Evolutionary conservation across 64 coral and sea anemone genomes (phyloP), one percentile per base, ranked within the genome.

Genomic region (Astreopora myriophthalma): DNA sequence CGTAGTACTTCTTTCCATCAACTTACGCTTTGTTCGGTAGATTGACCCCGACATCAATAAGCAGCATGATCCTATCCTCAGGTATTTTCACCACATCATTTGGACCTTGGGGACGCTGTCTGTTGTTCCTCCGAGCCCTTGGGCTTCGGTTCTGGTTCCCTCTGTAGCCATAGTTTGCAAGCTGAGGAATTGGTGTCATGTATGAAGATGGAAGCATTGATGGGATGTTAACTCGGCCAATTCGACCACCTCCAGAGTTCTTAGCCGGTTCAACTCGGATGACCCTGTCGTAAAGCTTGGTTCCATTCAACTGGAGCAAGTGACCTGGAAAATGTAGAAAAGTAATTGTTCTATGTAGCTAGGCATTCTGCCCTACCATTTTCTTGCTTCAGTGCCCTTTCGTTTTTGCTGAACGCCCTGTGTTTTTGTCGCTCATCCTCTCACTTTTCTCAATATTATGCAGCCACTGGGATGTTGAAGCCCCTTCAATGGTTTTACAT

Each of bases 11-110:
- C 4, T 84, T 62, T 8, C 26, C 22, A 33, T 84, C 20, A 62
- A 71, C 96, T 98, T 89, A 98, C 96, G 89, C 92, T 90, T 90
- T 95, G 57, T 98, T 95, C 31, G 93, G 79, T 16, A 98, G 86
- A 80, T 98, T 98, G 48, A 98, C 94, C n/a, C 89, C 95, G 34
- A 93, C 85, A 87, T 98, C 96, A 84, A 95, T 69, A 27, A 92
- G 90, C 28, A 75, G 17, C 35, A 95, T 33, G 37, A 92, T 65
- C 69, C 91, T 95, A 34, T 98, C 94, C 31, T 91, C 84, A 1
- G 96, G 96, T 16, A 98, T 63, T 68, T 64, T 82, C 3, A 98
- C 90, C 27, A 88, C 75, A 35, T 95, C 91, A 55, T 93, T 95
- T 8, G 91, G 96, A 0, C 72, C 67, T 22, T 84, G 79, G 34